Evolutionary conservation across 2,113 vertebrate genomes (phyloP).

Genomic region (Lamprologus ornatipinnis): DNA sequence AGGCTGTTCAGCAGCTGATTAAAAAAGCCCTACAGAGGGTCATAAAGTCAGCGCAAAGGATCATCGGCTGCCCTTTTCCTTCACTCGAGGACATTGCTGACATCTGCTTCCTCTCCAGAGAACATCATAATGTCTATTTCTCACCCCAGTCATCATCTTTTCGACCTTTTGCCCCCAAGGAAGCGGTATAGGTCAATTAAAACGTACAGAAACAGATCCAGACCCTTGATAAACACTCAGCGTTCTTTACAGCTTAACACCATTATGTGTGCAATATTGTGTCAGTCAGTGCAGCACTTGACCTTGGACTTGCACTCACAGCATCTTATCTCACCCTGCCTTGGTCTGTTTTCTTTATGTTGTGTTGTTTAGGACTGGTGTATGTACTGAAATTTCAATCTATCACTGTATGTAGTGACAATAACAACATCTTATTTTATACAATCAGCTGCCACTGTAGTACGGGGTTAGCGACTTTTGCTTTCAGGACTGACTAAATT

Average conservation of each 20-base stretch:
- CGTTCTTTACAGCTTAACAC: background rate
- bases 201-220: background rate
- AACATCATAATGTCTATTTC: background rate
- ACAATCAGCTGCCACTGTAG: background rate
- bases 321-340: background rate
- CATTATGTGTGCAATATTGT: background rate
- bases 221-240: background rate
- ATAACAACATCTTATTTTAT: background rate
- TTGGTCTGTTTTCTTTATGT: background rate
- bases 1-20: background rate
- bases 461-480: accelerated
- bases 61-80: background rate
- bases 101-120: background rate
- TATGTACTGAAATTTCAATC: background rate
- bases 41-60: background rate
- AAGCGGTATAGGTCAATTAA: background rate
- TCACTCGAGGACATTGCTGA: background rate
- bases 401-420: background rate
- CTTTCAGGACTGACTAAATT: background rate
- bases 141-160: background rate
- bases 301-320: background rate
- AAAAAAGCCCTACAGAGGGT: background rate
- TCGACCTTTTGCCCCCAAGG: background rate
- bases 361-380: background rate
- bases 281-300: background rate